Evolutionary conservation across 1,140 invertebrate species (phyloP), one percentile per base, ranked within the genome.

Genomic region (Papilio glaucus): DNA sequence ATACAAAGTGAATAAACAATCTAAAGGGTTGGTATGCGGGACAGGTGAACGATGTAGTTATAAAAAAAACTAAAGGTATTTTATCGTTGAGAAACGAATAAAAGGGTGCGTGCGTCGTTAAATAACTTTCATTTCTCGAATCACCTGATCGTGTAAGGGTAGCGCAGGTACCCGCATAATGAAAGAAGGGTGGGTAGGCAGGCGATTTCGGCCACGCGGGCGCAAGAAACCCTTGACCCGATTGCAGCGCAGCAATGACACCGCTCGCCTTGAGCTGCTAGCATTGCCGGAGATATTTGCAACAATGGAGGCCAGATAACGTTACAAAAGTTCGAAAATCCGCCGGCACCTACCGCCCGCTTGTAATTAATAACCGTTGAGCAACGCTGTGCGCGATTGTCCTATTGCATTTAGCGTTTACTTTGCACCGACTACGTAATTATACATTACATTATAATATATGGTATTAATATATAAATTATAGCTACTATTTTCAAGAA

Each of bases 301-400:
- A 92, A 92, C 90, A 93, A 93, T 93, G 88, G 90, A 91, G 89
- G 89, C 89, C 89, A 92, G 90, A 92, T 92, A 91, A 91, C 87
- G 80, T 92, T 92, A 87, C 89, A 90, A 88, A 91, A 92, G 88
- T 91, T 89, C 82, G 86, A 92, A 92, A 92, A 92, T 89, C 84
- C 87, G 88, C 81, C 82, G 81, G 86, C 85, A 88, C 85, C 86
- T 90, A 89, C 85, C 87, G 88, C 83, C 78, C 78, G 84, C 68
- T 77, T 80, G 83, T 87, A 89, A 89, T 92, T 91, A 92, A 87
- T 89, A 85, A 85, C 26, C 70, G 81, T 91, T 90, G 85, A 74
- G 83, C 84, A 91, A 90, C 84, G 76, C 80, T 80, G 83, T 80
- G 76, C 67, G 67, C 41, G 41, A 76, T 78, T 79, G 75, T 82